Evolutionary conservation across 1,140 invertebrate genomes (phyloP), one percentile per base, ranked within the genome.

Genomic region (Adoxophyes honmai): DNA sequence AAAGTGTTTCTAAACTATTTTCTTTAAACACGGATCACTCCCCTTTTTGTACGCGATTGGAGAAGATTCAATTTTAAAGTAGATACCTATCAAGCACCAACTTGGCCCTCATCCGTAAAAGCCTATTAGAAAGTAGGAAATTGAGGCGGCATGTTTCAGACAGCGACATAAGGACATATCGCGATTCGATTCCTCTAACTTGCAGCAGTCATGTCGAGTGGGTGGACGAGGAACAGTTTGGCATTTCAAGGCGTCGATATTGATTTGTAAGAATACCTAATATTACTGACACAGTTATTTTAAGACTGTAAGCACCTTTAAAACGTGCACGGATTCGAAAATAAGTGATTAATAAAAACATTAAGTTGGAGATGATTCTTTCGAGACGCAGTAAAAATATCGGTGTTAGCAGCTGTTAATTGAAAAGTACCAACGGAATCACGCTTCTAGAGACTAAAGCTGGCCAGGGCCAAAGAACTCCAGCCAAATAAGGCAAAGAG

Each of bases 401-500:
- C 21, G 21, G 21, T 28, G 21, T 28, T 28, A 28, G 21, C 6
- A 6, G 21, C 21, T 28, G 21, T 6, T 28, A 28, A 28, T 48
- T 48, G 21, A 48, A 48, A 48, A 28, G 42, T 48, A 6, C 10
- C 1, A 18, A n/a, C 16, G 21, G 42, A 48, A 48, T 21, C 21
- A 18, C 21, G 21, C 18, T 48, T 21, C 18, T 48, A 48, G 42
- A 48, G 18, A 35, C 34, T 35, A 33, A 15, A 52, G 51, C 51
- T 51, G 59, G 48, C 60, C 59, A 62, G 48, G 36, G 66, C 52
- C 59, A 57, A 58, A 62, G 34, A 59, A 33, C 42, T 57, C 14
- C 4, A 28, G 34, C 57, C 57, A 21, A 34, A 67, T 62, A 62
- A 36, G 76, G 68, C 39, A 15, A 61, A 54, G 18, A 55, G 81